Base-by-base conservation (phyloP, 2,113 vertebrate species). In the Ageneiosus marmoratus region DNA sequence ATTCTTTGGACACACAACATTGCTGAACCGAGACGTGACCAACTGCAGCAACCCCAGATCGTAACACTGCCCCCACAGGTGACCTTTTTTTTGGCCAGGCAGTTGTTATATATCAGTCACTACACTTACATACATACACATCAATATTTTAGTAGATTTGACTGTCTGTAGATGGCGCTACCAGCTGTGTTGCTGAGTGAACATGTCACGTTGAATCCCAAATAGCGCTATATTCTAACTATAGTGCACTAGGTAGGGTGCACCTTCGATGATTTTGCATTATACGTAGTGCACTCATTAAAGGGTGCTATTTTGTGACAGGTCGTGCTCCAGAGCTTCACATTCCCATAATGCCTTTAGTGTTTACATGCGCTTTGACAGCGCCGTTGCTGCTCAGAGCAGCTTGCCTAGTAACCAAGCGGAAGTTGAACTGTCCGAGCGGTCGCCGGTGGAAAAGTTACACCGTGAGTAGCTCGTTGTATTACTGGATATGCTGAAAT, bases 311-410 rank as follows among this genome's bases (percentile, higher is more conserved):
- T 9, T 44, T 60, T 60, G 32, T n/a, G 13, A 44, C 46, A 2
- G 55, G 22, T 5, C 55, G 55, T 18, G 76, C 7, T 18, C 82
- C 37, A 41, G 46, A 55, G 41, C 58, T 79, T 67, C 75, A 67
- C 63, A 63, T 84, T 84, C 86, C 86, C 86, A 87, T 18, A 82
- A 87, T 87, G 82, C 86, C 29, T 75, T 75, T 37, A 50, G 83
- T 82, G 83, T 87, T 87, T 82, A 82, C 75, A 74, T 75, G 48
- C 6, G 32, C 44, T 18, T 11, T 84, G 77, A 86, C 86, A 87
- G 86, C 67, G 27, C 58, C 24, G 82, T 48, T 53, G 56, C 82
- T 29, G 62, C 22, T 70, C 72, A 4, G 13, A 60, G 62, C 65
- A 65, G 74, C 70, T 83, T 77, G 48, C 76, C 55, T 86, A 74